Evolutionary conservation across 1,140 invertebrate species (phyloP).

Genomic region (Ruditapes philippinarum): DNA sequence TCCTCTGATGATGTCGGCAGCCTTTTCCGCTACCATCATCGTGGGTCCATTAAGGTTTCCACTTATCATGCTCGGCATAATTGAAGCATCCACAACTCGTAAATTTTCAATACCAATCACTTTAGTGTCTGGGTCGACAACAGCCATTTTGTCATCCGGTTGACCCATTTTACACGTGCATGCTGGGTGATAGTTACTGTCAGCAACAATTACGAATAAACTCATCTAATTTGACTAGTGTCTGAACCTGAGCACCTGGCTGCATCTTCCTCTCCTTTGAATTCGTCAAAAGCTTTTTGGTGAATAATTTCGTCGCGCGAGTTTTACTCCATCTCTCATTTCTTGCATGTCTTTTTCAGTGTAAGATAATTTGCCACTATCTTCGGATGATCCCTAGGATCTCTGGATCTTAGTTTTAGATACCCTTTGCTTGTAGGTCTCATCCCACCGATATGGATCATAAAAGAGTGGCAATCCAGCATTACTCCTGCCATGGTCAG

Average conservation of each 20-base stretch:
- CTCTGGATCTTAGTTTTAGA: slow-evolving; percentile 86
- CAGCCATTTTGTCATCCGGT: slow-evolving; percentile 86
- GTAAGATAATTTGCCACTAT: slow-evolving; percentile 91
- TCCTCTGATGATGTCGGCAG: slow-evolving; percentile 87
- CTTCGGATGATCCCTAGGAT: slow-evolving; percentile 94
- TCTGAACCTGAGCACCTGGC: slow-evolving; percentile 82
- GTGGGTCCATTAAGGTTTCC: slow-evolving; percentile 88
- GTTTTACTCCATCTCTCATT: slow-evolving; percentile 78
- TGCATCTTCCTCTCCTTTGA: slow-evolving; percentile 85
- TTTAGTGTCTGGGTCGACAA: slow-evolving; percentile 88
- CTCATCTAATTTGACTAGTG: slow-evolving; percentile 82
- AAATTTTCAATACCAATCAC: slow-evolving; percentile 86
- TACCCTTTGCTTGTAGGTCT: slow-evolving; percentile 83
- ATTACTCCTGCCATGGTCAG: slow-evolving; percentile 87
- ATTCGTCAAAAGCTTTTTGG: slow-evolving; percentile 87
- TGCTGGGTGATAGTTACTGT: slow-evolving; percentile 88
- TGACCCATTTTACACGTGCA: slow-evolving; percentile 90
- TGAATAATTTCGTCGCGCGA: slow-evolving; percentile 86
- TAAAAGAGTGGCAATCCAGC: slow-evolving; percentile 85
- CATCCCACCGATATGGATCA: slow-evolving; percentile 87
- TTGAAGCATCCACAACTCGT: slow-evolving; percentile 88
- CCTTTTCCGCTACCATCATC: slow-evolving; percentile 89
- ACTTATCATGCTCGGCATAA: slow-evolving; percentile 88
- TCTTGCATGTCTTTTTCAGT: slow-evolving; percentile 81
- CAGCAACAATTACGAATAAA: slow-evolving; percentile 82